Evolutionary conservation across 1,140 invertebrate genomes (phyloP).

Genomic region (Leguminivora glycinivorella): DNA sequence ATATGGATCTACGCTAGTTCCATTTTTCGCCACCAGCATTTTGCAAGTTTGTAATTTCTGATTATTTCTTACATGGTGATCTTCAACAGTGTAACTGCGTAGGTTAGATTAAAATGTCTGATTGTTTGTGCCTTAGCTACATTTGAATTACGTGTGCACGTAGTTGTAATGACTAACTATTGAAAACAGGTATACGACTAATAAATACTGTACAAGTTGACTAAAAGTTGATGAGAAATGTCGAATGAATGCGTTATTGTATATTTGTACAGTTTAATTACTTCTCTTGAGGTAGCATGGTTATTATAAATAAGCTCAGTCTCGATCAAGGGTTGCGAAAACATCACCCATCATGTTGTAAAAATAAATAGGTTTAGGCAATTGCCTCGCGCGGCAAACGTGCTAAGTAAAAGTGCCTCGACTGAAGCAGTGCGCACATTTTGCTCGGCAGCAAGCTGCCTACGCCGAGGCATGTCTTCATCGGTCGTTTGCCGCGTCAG

Average conservation of each 20-base stretch:
- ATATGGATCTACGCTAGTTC: not conserved
- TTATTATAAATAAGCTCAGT: not conserved
- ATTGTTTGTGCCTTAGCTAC: slow-evolving; percentile 24
- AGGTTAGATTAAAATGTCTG: slow-evolving; percentile 6
- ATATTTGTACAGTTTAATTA: not conserved
- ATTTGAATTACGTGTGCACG: slow-evolving; percentile 11
- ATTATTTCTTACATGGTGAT: slow-evolving; percentile 19
- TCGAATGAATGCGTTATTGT: not conserved
- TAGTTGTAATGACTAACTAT: slow-evolving; percentile 2
- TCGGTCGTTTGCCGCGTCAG: too few relatives aligned
- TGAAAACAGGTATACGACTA: not conserved
- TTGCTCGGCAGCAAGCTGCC: too few relatives aligned
- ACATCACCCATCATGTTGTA: too few relatives aligned
- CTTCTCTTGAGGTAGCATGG: not conserved
- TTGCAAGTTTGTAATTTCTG: not conserved
- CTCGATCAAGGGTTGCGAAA: too few relatives aligned
- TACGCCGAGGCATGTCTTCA: too few relatives aligned
- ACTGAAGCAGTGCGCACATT: too few relatives aligned
- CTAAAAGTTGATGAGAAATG: not conserved
- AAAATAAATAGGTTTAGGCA: too few relatives aligned
- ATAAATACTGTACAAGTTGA: not conserved
- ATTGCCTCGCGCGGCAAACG: too few relatives aligned
- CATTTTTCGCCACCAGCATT: not conserved
- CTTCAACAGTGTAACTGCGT: not conserved
- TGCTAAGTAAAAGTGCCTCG: too few relatives aligned